A percentile compares a stretch with the other conserved stretches of the same genome.
These are phyloP conservation scores for Pachyuromys duprasi DNA, from an alignment of 2,797 vertebrate genomes.

Conservation along the genomic window DNA sequence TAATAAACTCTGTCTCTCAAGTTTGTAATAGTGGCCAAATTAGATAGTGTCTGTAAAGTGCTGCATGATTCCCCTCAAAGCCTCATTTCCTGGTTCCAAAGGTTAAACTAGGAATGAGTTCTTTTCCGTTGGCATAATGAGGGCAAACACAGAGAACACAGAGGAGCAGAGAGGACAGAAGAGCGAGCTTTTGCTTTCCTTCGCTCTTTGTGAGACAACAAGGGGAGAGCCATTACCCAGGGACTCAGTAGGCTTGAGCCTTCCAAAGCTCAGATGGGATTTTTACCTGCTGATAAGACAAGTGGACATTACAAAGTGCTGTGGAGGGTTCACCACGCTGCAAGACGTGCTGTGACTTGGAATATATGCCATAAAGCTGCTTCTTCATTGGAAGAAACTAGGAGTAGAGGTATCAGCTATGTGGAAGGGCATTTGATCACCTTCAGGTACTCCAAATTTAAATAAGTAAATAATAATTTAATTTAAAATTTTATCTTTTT, in stretches of 20 bases:
- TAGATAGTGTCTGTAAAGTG: conserved; percentile 45
- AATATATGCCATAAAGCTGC: neutral
- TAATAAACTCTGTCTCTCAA: conserved; percentile 46
- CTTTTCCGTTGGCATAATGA: conserved; percentile 4
- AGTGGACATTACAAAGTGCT: neutral
- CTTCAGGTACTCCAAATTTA: neutral
- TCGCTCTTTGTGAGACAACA: neutral
- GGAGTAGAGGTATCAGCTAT: neutral
- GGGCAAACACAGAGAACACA: neutral
- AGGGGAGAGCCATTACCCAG: neutral
- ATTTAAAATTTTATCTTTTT: neutral
- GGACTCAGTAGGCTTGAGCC: neutral
- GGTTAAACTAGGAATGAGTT: conserved; percentile 48
- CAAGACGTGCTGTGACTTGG: neutral
- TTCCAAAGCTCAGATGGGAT: neutral
- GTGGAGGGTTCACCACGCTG: neutral
- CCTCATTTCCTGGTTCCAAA: conserved; percentile 59
- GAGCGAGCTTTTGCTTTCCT: neutral
- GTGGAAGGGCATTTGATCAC: neutral
- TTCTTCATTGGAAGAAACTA: neutral
- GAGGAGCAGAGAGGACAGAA: conserved; percentile 27
- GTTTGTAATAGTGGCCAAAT: conserved; percentile 54
- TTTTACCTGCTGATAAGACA: neutral
- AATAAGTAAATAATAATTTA: too few species aligned
- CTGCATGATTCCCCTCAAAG: conserved; percentile 29